Base-by-base conservation (phyloP, 30 jellyfish, hydroid and myxozoan species). In the Hydractinia echinata region DNA sequence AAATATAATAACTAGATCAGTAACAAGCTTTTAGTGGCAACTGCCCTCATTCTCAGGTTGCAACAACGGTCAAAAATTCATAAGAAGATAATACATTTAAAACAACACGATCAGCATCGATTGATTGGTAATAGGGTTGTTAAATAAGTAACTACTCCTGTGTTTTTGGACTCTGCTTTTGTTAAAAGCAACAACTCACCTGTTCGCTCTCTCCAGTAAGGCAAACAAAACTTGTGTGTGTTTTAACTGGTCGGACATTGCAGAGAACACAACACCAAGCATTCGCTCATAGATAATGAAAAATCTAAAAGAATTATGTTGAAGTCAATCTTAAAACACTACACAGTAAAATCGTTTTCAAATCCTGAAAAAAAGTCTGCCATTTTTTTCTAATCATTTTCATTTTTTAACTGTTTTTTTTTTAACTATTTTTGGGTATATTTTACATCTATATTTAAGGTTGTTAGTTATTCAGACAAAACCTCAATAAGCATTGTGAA, bases 271-370 rank as follows among this genome's bases (percentile, higher is more conserved):
- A 6, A 54, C 77, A 9, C 79, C 56, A 50, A 77, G 11, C 77
- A 60, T 60, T 15, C 85, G 85, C 55, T 77, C 85, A 55, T 20
- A 77, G 21, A 77, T 15, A 30, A 77, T 77, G 4, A 77, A 77
- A 77, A 54, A 77, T 76, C 85, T 77, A 55, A 54, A 21, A 49
- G 55, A 10, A 72, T 8, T 19, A 66, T 66, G 8, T 13, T 19
- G 21, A 15, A 60, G 18, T 13, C 70, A 15, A 13, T 60, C 70
- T 60, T 60, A 13, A 60, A 60, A 60, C 0, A 60, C 18, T 13
- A 60, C n/a, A 60, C 18, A 0, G 19, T 13, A 13, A 19, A 66
- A 66, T 8, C 21, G 1, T 19, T 19, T 50, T 66, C 0, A 30
- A 30, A 30, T 30, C 2, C 2, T 30, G 44, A 30, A 30, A 30